Base-by-base conservation (phyloP, 2,113 vertebrate genomes). In the Chionodraco myersi region DNA sequence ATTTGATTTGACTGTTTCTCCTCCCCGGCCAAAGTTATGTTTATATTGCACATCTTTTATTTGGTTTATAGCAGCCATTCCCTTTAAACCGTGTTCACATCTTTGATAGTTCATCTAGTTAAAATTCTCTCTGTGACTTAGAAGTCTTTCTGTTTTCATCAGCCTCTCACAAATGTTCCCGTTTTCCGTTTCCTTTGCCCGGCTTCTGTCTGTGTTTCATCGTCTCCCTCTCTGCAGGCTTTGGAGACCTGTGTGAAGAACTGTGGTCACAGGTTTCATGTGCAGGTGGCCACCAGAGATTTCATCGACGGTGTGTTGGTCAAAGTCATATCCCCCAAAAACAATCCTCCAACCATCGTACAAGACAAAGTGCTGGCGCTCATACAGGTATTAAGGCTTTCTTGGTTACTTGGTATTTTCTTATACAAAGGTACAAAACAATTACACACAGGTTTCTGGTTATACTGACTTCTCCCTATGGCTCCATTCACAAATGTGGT, bases 161-260 rank as follows among this genome's bases (percentile, higher is more conserved):
- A 44, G 21, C 47, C 54, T 52, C 47, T 54, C 36, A 14, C 41
- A 58, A 59, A 11, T 36, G 45, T 53, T 62, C 47, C 41, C 6
- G 16, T 41, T 48, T 26, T 13, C 56, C 65, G 49, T 56, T 49
- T 18, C 12, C 10, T 73, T 14, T 52, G 1, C 59, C 49, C 8
- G 5, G 4, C 21, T 23, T 54, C 7, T 61, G 0, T n/a, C 64
- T 57, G 21, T 58, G 15, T 68, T 56, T 65, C 10, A 52, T 67
- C 1, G 0, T 45, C 10, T 64, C 11, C 8, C 13, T 78, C 48
- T 56, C 2, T 62, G 30, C 87, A 99, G 98, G 98, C 99, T 3
- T 86, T 99, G 90, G 98, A 99, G 92, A 99, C 98, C 0, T 99
- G 98, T 65, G 98, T 99, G 88, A 99, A 99, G 93, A 99, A 99